phyloP scores from a whole-genome alignment of 1,140 invertebrate genomes.

The Lamellibrachia luymesi region DNA sequence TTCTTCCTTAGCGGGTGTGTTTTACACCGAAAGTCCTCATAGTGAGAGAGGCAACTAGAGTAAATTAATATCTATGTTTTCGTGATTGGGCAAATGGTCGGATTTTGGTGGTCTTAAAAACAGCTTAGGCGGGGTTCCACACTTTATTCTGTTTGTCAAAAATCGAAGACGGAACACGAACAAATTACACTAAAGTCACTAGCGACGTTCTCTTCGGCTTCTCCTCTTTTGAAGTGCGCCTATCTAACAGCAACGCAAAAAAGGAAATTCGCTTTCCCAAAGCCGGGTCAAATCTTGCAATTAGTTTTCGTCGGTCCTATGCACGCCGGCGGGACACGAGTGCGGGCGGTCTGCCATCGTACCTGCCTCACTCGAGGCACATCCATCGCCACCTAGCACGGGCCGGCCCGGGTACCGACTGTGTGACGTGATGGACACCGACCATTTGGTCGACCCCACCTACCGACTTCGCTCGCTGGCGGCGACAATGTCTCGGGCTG shows the following conservation, averaged over 20 bases:
- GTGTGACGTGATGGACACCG: not conserved
- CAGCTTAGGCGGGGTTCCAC: not conserved
- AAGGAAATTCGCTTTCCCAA: not conserved
- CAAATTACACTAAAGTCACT: not conserved
- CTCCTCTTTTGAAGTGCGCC: not conserved
- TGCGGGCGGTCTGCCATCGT: not conserved
- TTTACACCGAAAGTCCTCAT: too few relatives aligned
- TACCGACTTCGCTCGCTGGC: not conserved
- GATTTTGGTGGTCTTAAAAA: not conserved
- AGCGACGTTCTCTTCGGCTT: not conserved
- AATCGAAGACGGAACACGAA: not conserved
- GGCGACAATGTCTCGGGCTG: not conserved
- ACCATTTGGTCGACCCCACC: not conserved
- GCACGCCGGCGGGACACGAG: too few relatives aligned
- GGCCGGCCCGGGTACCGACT: not conserved
- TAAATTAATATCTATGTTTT: not conserved
- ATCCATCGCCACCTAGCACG: not conserved
- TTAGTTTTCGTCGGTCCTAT: not conserved
- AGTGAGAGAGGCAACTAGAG: too few relatives aligned
- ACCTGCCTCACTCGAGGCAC: not conserved
- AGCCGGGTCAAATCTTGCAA: not conserved
- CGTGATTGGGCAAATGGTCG: not conserved
- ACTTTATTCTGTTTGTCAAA: not conserved
- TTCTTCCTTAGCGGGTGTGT: too few relatives aligned
- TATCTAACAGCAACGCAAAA: not conserved